Conservation (phyloP, 2,113 vertebrate species). For the Centrocercus urophasianus region DNA sequence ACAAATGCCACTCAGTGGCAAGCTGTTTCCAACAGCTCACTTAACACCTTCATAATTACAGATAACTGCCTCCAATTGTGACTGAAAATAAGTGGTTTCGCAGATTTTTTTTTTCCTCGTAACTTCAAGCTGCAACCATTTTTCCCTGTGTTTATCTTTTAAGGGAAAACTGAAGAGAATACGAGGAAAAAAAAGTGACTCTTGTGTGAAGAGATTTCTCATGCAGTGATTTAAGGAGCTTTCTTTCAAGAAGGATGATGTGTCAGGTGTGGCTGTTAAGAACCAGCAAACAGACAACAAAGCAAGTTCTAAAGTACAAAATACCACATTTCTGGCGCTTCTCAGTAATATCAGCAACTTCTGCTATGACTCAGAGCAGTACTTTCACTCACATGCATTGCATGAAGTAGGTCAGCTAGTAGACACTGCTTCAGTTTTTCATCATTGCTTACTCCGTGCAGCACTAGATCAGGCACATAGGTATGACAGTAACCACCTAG, state of each 20-base stretch:
- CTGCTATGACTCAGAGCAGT: not conserved
- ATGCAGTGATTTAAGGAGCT: not conserved
- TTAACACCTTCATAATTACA: not conserved
- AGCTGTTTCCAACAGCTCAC: not conserved
- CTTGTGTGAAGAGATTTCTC: not conserved
- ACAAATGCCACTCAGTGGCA: not conserved
- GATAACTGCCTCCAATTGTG: not conserved
- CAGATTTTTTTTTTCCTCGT: not conserved
- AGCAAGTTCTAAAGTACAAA: not conserved
- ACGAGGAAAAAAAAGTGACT: not conserved
- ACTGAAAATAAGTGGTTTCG: not conserved
- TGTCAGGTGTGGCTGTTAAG: not conserved
- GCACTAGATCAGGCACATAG: slow-evolving; percentile 87
- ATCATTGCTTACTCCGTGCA: slow-evolving; percentile 84
- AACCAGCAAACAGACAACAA: not conserved
- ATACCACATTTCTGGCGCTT: not conserved
- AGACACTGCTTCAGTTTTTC: slow-evolving; percentile 85
- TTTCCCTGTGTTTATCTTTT: not conserved
- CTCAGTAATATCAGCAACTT: not conserved
- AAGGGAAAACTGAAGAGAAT: not conserved
- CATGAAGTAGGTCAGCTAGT: slow-evolving; percentile 81
- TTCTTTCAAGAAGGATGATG: not conserved
- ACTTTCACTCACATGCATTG: slow-evolving; percentile 82
- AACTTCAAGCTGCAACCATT: not conserved
- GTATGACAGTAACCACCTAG: slow-evolving; percentile 88